Base-by-base conservation (phyloP, 2,888 invertebrate species). In the Tanypteryx hageni region DNA sequence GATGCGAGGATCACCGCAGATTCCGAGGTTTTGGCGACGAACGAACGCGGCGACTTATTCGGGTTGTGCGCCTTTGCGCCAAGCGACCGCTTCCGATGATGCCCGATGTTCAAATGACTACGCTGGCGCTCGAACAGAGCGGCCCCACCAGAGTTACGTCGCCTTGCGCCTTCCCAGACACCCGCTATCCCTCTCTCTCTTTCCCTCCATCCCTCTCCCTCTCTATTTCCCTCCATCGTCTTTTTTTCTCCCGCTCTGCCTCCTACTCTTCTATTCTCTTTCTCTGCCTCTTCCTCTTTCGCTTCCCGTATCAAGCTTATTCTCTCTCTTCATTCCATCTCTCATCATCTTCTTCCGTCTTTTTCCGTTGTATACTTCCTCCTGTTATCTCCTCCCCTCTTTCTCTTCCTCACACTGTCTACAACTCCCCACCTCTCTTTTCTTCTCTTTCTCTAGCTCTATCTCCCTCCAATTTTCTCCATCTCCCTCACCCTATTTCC, bases 41-140 rank as follows among this genome's bases (percentile, higher is more conserved):
- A 18, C 68, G 68, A 44, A 44, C 64, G 64, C 68, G 68, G 14
- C n/a, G 68, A n/a, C 68, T 68, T 68, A 16, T 76, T 76, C 76
- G 27, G 76, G 4, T 76, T 31, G 64, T 56, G 18, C 83, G 82
- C 27, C 31, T 10, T 57, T 11, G n/a, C 44, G 16, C 64, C 18
- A 16, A 58, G 27, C 61, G 61, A 89, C 89, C 89, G 89, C 89
- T 89, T 89, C 89, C 89, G 89, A 89, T 44, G 89, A 31, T 16
- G 44, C 44, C 89, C 89, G 89, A 89, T 89, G 89, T 89, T 44
- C 64, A 89, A 89, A 89, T 89, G 89, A 89, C 89, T 89, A 89
- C 89, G 44, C 89, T 89, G 61, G 22, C 89, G 59, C 61, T 64
- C 27, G 64, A 61, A 11, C n/a, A 27, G 31, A 58, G 58, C 59